phyloP scores from a whole-genome alignment of 2,797 vertebrate genomes.

The Acanthurus lineatus region DNA sequence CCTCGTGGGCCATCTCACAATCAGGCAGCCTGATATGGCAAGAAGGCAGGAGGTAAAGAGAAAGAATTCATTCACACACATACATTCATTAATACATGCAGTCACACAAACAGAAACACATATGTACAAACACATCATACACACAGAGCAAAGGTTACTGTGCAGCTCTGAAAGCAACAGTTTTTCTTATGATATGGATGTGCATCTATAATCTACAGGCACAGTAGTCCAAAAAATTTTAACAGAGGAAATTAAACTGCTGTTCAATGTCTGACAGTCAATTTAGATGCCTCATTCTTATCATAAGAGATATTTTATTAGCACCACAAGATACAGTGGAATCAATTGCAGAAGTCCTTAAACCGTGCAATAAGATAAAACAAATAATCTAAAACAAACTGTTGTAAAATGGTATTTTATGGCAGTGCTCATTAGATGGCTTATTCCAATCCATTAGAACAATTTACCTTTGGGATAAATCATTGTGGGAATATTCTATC shows the following conservation, averaged over 20 bases:
- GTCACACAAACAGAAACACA: slow-evolving; percentile 8
- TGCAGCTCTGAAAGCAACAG: slow-evolving; percentile 24
- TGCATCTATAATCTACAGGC: slow-evolving; percentile 14
- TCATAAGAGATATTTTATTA: too few species aligned
- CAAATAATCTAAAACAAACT: too few species aligned
- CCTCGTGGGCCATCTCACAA: slow-evolving; percentile 85
- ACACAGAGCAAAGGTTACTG: slow-evolving; percentile 67
- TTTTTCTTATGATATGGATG: slow-evolving; percentile 45
- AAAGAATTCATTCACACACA: slow-evolving; percentile 57
- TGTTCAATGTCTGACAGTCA: background rate
- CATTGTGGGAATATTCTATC: background rate
- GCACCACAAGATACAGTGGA: too few species aligned
- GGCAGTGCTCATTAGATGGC: too few species aligned
- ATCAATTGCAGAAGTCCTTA: too few species aligned
- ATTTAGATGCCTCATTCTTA: too few species aligned
- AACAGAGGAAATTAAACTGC: background rate
- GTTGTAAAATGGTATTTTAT: too few species aligned
- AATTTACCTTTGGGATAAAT: background rate
- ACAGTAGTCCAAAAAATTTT: too few species aligned
- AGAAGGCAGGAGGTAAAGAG: slow-evolving; percentile 76
- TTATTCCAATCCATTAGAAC: background rate
- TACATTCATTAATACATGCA: slow-evolving; percentile 17
- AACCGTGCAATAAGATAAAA: too few species aligned
- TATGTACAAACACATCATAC: slow-evolving; percentile 29
- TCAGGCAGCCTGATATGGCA: slow-evolving; percentile 88